phyloP scores from a whole-genome alignment of 2,888 invertebrate species.

The Panzeria rudis region DNA sequence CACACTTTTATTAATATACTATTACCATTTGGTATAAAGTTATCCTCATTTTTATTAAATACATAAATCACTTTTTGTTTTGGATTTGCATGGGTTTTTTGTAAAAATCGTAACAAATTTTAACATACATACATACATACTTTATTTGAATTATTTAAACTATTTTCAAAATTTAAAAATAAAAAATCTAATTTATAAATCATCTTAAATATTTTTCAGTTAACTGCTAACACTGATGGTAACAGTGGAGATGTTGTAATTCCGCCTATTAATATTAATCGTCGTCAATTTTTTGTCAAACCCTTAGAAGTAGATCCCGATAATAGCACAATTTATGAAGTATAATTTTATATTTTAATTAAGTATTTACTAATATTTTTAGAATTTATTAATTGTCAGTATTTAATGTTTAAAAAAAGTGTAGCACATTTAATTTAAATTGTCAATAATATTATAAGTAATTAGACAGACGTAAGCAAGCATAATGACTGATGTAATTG shows the following conservation, averaged over 20 bases:
- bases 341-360: conserved; percentile 56
- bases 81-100: conserved; percentile 58
- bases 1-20: conserved; percentile 30
- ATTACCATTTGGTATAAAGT: conserved; percentile 27
- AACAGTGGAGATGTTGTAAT: conserved; percentile 30
- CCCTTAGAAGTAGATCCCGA: conserved; percentile 80
- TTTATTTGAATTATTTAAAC: not conserved
- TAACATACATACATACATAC: not conserved
- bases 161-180: not conserved
- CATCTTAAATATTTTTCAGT: conserved; percentile 16
- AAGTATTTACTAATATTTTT: conserved; percentile 31
- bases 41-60: conserved; percentile 35
- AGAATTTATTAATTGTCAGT: conserved; percentile 54
- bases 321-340: conserved; percentile 79
- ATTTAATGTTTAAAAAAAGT: conserved; percentile 47
- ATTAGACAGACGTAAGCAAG: not conserved
- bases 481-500: not conserved
- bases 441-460: not conserved
- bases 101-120: conserved; percentile 27
- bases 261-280: conserved; percentile 75
- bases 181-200: not conserved
- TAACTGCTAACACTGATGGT: conserved; percentile 38
- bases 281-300: conserved; percentile 81
- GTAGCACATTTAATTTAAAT: conserved; percentile 28
- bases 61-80: conserved; percentile 29